Percentiles rank a stretch among this genome's conserved stretches.
phyloP scores from a whole-genome alignment of 2,888 invertebrate genomes.

The Cyclophora punctaria region DNA sequence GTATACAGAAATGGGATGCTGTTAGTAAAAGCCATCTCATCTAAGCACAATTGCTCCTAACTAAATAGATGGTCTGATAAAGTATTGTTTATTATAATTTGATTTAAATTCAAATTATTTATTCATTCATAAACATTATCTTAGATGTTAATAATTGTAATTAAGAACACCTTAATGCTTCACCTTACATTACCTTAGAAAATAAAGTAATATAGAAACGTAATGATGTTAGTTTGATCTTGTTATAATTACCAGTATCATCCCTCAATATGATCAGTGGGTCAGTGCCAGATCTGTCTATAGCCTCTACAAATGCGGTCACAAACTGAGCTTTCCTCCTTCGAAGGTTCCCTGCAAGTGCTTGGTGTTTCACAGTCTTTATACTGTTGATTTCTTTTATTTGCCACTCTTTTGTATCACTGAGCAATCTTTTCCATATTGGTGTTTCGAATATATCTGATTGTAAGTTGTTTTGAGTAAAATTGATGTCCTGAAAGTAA shows the following conservation, averaged over 20 bases:
- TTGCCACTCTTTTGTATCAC: conserved; percentile 42
- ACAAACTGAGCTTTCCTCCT: conserved; percentile 54
- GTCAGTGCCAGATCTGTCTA: conserved; percentile 60
- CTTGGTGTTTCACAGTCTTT: conserved; percentile 51
- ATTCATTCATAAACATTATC: too few relatives aligned
- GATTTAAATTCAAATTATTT: too few relatives aligned
- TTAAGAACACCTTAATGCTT: too few relatives aligned
- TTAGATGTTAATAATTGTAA: too few relatives aligned
- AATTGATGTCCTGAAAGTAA: conserved; percentile 53
- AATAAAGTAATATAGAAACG: too few relatives aligned
- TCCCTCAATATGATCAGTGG: conserved; percentile 58
- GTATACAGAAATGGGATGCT: too few relatives aligned
- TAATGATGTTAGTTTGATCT: neutral
- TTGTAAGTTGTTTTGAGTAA: conserved; percentile 42
- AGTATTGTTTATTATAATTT: too few relatives aligned
- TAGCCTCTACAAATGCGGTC: conserved; percentile 54
- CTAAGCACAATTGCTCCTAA: too few relatives aligned
- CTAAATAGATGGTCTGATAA: too few relatives aligned
- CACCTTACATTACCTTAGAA: too few relatives aligned
- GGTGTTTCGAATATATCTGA: conserved; percentile 53
- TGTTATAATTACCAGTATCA: conserved; percentile 39
- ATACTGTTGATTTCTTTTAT: conserved; percentile 47
- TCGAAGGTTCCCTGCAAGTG: conserved; percentile 43
- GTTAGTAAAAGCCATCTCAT: too few relatives aligned
- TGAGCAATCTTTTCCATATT: conserved; percentile 46